Percentiles rank a stretch among this genome's conserved stretches.
Conservation (phyloP, 2,113 vertebrate species). For the Malaclemys terrapin region DNA sequence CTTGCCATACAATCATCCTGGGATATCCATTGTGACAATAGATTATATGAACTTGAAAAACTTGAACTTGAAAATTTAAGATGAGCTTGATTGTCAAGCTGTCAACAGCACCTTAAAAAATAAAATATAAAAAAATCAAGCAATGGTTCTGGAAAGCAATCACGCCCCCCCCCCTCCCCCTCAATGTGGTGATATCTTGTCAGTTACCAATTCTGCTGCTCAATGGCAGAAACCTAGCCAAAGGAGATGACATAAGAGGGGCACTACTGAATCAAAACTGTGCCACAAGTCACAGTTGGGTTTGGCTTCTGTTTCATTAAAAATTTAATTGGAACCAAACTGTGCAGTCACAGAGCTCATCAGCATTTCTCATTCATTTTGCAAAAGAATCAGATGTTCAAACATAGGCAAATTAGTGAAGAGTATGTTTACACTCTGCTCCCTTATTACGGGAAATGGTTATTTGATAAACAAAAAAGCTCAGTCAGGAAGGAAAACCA, state of each 20-base stretch:
- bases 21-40: constrained; percentile 40
- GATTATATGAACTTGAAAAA: constrained; percentile 50
- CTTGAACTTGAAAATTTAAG: too few species aligned
- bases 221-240: constrained; percentile 10
- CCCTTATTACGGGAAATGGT: constrained; percentile 66
- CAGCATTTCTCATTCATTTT: constrained; percentile 64
- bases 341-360: constrained; percentile 68
- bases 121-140: not conserved
- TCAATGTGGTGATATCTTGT: not conserved
- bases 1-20: constrained; percentile 45
- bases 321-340: constrained; percentile 76
- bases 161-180: too few species aligned
- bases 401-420: constrained; percentile 74
- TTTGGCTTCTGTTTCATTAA: constrained; percentile 73
- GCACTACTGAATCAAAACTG: constrained; percentile 51
- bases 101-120: constrained; percentile 41
- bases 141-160: constrained; percentile 15
- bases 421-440: constrained; percentile 68
- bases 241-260: constrained; percentile 37
- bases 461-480: constrained; percentile 75
- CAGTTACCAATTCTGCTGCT: constrained; percentile 39
- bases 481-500: constrained; percentile 21
- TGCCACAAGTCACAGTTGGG: constrained; percentile 52
- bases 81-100: constrained; percentile 41
- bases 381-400: constrained; percentile 68